phyloP scores from a whole-genome alignment of 2,888 invertebrate species.

The Chymomyza amoena region DNA sequence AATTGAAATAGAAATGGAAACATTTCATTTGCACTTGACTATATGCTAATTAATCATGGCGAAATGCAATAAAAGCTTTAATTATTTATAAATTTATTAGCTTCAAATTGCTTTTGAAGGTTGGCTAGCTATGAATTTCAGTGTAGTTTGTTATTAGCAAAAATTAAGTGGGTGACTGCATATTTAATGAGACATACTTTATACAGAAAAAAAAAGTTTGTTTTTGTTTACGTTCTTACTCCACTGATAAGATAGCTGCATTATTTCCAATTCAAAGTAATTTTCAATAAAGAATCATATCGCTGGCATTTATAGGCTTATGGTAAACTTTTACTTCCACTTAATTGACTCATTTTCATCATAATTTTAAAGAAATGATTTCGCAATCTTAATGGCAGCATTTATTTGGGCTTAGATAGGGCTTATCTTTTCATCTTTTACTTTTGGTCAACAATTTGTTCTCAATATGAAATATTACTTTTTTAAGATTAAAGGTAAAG shows the following conservation, averaged over 20 bases:
- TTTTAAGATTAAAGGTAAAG: too few species aligned
- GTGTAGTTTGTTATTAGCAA: background rate
- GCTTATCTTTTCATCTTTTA: too few species aligned
- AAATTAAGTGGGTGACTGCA: background rate
- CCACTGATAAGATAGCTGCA: background rate
- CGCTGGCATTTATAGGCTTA: too few species aligned
- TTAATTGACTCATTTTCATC: too few species aligned
- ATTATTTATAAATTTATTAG: slow-evolving; percentile 51
- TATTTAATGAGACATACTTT: background rate
- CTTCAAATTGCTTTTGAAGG: slow-evolving; percentile 45
- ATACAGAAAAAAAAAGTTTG: background rate
- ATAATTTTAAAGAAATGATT: too few species aligned
- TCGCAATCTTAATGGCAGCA: too few species aligned
- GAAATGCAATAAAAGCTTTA: slow-evolving; percentile 20
- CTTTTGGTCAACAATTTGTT: too few species aligned
- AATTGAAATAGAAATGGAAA: slow-evolving; percentile 32
- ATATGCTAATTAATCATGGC: slow-evolving; percentile 58
- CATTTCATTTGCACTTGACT: slow-evolving; percentile 48
- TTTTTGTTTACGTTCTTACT: background rate
- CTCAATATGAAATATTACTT: too few species aligned
- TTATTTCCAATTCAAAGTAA: background rate
- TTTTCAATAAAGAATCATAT: too few species aligned
- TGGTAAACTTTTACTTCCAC: too few species aligned
- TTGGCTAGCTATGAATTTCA: background rate
- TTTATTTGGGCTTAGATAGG: too few species aligned